These are phyloP conservation scores for Himalopsyche tibetana DNA, from an alignment of 2,888 invertebrate species.

Conservation along the genomic window DNA sequence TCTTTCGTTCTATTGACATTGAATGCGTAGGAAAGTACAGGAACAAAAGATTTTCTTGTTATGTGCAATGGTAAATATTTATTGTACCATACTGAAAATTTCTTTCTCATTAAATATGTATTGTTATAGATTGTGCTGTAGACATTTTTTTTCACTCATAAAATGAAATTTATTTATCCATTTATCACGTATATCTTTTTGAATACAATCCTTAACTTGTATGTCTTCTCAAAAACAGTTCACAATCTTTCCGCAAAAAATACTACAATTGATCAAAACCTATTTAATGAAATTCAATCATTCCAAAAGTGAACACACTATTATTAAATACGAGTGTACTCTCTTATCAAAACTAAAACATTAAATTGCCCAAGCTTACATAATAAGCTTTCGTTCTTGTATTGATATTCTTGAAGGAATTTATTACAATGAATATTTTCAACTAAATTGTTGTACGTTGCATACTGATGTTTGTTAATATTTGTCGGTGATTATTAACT, in stretches of 20 bases:
- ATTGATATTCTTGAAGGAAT: not conserved
- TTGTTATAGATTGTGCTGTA: not conserved
- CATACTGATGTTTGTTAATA: no score
- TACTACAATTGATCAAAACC: not conserved
- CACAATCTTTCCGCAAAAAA: not conserved
- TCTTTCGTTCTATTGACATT: no score
- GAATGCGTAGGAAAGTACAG: no score
- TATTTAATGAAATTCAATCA: not conserved
- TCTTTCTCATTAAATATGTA: not conserved
- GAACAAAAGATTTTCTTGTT: no score
- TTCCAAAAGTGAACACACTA: slow-evolving; percentile 3
- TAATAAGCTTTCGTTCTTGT: not conserved
- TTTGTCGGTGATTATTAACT: no score
- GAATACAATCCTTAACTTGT: no score
- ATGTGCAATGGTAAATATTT: no score
- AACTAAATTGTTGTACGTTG: no score
- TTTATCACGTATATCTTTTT: no score
- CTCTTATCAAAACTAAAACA: not conserved
- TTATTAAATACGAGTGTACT: not conserved
- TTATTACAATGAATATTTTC: no score
- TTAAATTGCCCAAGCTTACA: not conserved
- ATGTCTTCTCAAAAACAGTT: not conserved
- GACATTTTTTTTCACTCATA: not conserved
- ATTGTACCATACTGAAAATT: no score
- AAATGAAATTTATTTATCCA: not conserved